These are phyloP conservation scores for Dione vanillae DNA, from an alignment of 2,888 invertebrate species.

Conservation along the genomic window DNA sequence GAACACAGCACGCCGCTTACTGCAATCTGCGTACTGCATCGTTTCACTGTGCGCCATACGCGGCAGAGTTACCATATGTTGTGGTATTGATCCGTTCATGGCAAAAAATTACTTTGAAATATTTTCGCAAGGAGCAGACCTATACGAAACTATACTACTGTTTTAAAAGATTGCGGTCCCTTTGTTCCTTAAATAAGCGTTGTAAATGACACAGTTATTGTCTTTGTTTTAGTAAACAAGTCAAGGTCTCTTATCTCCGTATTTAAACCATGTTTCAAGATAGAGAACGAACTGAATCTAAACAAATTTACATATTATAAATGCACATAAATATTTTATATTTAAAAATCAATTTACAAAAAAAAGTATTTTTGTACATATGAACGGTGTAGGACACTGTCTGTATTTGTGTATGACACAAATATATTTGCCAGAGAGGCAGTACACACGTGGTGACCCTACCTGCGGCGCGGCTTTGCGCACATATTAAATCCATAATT, in stretches of 20 bases:
- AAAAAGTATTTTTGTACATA: not conserved
- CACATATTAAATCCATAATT: conserved; percentile 50
- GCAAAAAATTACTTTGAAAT: not conserved
- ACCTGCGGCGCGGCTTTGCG: conserved; percentile 42
- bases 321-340: not conserved
- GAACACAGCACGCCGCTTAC: not conserved
- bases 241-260: conserved; percentile 16
- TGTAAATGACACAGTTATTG: not conserved
- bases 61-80: not conserved
- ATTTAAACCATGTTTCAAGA: conserved; percentile 20
- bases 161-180: conserved; percentile 16
- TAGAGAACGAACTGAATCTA: not conserved
- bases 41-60: not conserved
- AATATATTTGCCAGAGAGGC: not conserved
- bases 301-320: not conserved
- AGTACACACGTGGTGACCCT: conserved; percentile 40
- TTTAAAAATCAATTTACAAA: not conserved
- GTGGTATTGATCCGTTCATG: not conserved
- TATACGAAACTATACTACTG: not conserved
- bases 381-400: no score
- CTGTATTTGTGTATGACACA: not conserved
- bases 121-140: not conserved
- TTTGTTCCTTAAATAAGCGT: conserved; percentile 1
- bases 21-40: not conserved
- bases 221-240: conserved; percentile 10